Base-by-base conservation (phyloP, 1,140 invertebrate species). In the Drosophila kanapiae region DNA sequence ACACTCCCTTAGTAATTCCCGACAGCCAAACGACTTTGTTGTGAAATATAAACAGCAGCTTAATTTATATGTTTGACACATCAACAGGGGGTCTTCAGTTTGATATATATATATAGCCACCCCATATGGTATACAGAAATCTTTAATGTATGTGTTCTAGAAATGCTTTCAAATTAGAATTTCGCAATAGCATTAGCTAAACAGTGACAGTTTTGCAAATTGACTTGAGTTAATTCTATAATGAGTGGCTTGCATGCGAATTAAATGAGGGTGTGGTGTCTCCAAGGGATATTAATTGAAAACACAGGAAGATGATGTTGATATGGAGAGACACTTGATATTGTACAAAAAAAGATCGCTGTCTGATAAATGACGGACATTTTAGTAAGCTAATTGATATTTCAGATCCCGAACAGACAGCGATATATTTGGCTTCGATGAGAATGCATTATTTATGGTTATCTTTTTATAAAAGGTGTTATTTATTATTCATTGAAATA, bases 201-300 rank as follows among this genome's bases (percentile, higher is more conserved):
- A 59, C 45, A 37, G 18, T 71, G 42, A 70, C 65, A 58, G 35
- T 70, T 70, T 72, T 35, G 65, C 43, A 59, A 72, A 59, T 71
- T 59, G 69, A 69, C 29, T 48, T 40, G 43, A 69, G 51, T 48
- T 58, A 31, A 57, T 40, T 48, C 38, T 49, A 72, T 71, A 72
- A 72, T 71, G 45, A 71, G n/a, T 40, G 29, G 53, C 35, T 49
- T 72, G 69, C 69, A 72, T 72, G 69, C 56, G 18, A 59, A 72
- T 51, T 72, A 59, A 31, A 56, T 27, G 53, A 40, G 51, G 65
- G 69, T 35, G 64, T 54, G 51, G 31, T 35, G 49, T 58, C 65
- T 40, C 51, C 31, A 37, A 37, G 68, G 35, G 37, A 59, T 71
- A 72, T 72, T 35, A 49, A 72, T 71, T 72, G 37, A 43, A 48